Evolutionary conservation across 1,140 invertebrate genomes (phyloP).

Genomic region (Charaxes varanes): DNA sequence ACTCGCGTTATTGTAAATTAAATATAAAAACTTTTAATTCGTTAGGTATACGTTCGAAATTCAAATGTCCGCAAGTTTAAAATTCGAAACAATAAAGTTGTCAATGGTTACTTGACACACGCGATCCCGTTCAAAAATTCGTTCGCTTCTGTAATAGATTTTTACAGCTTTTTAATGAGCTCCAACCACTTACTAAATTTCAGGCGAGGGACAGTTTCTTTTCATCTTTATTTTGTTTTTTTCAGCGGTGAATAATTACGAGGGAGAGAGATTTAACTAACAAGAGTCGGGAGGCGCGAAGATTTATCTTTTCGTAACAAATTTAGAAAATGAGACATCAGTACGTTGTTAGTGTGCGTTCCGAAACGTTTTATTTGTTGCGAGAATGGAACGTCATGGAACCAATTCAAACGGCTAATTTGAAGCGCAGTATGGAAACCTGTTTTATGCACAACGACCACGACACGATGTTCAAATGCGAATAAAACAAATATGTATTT

Average conservation of each 20-base stretch:
- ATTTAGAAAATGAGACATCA: slow-evolving; percentile 72
- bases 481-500: background rate
- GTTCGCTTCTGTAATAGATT: slow-evolving; percentile 50
- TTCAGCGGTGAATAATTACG: slow-evolving; percentile 59
- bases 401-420: slow-evolving; percentile 64
- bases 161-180: slow-evolving; percentile 71
- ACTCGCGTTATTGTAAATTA: slow-evolving; percentile 4
- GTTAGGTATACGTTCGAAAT: slow-evolving; percentile 25
- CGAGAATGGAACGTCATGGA: slow-evolving; percentile 34
- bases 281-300: slow-evolving; percentile 56
- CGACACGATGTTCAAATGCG: slow-evolving; percentile 2
- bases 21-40: slow-evolving; percentile 18
- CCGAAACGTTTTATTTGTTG: slow-evolving; percentile 33
- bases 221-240: slow-evolving; percentile 56
- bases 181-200: slow-evolving; percentile 59
- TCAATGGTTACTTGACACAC: slow-evolving; percentile 28
- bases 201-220: slow-evolving; percentile 44
- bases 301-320: slow-evolving; percentile 71
- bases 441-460: background rate
- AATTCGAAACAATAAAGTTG: slow-evolving; percentile 21
- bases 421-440: slow-evolving; percentile 28
- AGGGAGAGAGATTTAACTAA: slow-evolving; percentile 62
- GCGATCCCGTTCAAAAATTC: slow-evolving; percentile 29
- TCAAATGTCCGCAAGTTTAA: slow-evolving; percentile 12
- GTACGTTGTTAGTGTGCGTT: slow-evolving; percentile 26